Evolutionary conservation across 2,113 vertebrate species (phyloP), one percentile per base, ranked within the genome.

Genomic region (Myiopsitta monachus): DNA sequence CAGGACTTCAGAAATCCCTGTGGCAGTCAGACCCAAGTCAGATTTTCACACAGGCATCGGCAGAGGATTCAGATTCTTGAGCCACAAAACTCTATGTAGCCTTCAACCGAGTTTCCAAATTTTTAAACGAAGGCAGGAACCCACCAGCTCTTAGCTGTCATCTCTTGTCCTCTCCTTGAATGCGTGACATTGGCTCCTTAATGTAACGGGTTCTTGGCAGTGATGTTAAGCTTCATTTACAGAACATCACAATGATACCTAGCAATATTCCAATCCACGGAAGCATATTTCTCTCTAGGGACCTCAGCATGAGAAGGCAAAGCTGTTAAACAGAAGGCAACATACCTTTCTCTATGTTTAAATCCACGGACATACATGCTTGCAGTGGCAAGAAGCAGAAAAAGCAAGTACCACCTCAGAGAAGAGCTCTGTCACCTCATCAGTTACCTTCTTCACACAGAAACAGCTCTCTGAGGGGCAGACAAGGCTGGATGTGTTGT

Each of bases 261-360:
- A 74, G 36, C 46, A 70, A 31, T 14, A 75, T 28, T 63, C 85
- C 19, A 73, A 64, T 39, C 69, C 83, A 80, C 67, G 30, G 51
- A 78, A 74, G 28, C 23, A 0, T 15, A 66, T 47, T 93, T 85
- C 44, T 70, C 83, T 91, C 86, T 44, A 36, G 72, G 62, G 75
- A 87, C 14, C n/a, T 62, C 2, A 49, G 24, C 4, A 10, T 36
- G 63, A 77, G 87, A 89, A 87, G 61, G 38, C 93, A 93, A 95
- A 74, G 67, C 90, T 89, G 73, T 54, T 92, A 47, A 96, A 88
- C 86, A 93, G 87, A 95, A 96, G 81, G 83, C 33, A 95, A 77
- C 39, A n/a, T 19, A 83, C 57, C 39, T 78, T 91, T 36, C 33
- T 75, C 36, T 59, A 18, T 31, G 33, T 43, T 81, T 83, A 63